phyloP scores from a whole-genome alignment of 2,113 vertebrate genomes.

The Chamaea fasciata region DNA sequence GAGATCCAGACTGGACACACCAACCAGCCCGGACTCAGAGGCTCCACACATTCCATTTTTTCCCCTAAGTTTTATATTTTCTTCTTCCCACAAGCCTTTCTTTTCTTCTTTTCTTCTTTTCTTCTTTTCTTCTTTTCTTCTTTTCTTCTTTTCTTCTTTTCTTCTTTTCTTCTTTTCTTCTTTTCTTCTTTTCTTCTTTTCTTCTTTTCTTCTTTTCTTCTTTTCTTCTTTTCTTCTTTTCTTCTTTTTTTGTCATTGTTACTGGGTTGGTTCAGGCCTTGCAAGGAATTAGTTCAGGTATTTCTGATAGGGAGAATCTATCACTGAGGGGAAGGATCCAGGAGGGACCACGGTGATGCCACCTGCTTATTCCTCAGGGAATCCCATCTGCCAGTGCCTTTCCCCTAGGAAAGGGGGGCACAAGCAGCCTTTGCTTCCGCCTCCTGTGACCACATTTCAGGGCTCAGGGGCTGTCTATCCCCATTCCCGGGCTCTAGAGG shows the following conservation, averaged over 20 bases:
- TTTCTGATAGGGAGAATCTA: rapidly evolving
- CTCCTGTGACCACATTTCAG: background rate
- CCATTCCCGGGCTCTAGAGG: background rate
- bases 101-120: no score
- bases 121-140: no score
- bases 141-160: no score
- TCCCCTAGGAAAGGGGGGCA: background rate
- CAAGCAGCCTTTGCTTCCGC: background rate
- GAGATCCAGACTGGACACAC: background rate
- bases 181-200: no score
- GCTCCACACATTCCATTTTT: background rate
- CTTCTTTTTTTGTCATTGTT: no score
- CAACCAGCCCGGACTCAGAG: background rate
- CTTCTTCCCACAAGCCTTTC: background rate
- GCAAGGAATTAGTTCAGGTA: background rate
- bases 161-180: no score
- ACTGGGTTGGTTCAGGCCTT: background rate
- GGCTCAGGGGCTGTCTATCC: background rate
- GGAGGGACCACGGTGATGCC: background rate
- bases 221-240: no score
- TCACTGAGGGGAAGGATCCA: rapidly evolving
- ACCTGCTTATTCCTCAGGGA: background rate
- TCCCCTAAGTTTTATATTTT: background rate
- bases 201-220: no score
- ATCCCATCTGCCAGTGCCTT: no score